phyloP scores from a whole-genome alignment of 2,113 vertebrate species.

The Etheostoma cragini region DNA sequence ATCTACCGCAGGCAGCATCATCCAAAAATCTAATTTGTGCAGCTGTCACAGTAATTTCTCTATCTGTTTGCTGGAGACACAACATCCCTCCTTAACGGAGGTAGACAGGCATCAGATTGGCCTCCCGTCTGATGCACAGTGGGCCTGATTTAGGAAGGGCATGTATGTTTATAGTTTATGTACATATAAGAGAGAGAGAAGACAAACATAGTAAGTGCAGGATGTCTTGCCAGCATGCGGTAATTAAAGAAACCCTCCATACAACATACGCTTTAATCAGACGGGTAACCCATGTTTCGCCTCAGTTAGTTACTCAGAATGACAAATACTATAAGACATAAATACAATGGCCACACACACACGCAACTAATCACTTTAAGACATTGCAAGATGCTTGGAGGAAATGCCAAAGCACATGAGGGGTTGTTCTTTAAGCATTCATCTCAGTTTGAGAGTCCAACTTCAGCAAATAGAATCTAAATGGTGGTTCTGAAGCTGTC shows the following conservation, averaged over 20 bases:
- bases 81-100: conserved; percentile 31
- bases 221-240: conserved; percentile 10
- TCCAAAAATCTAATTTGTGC: conserved; percentile 53
- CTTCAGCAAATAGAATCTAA: not conserved
- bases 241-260: conserved; percentile 11
- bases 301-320: conserved; percentile 26
- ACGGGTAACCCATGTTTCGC: conserved; percentile 7
- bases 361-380: conserved; percentile 37
- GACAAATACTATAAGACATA: conserved; percentile 14
- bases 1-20: conserved; percentile 33
- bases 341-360: conserved; percentile 21
- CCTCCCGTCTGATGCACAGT: not conserved
- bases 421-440: not conserved
- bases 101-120: conserved; percentile 55
- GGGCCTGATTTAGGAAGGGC: conserved; percentile 1
- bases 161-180: conserved; percentile 3
- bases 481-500: not conserved
- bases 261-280: conserved; percentile 35
- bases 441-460: conserved; percentile 3
- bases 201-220: conserved; percentile 8
- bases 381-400: not conserved
- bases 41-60: conserved; percentile 54
- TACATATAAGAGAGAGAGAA: conserved; percentile 5
- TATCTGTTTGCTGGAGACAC: conserved; percentile 46
- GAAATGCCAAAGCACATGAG: not conserved